Evolutionary conservation across 2,113 vertebrate species (phyloP).

Genomic region (Casuarius casuarius): DNA sequence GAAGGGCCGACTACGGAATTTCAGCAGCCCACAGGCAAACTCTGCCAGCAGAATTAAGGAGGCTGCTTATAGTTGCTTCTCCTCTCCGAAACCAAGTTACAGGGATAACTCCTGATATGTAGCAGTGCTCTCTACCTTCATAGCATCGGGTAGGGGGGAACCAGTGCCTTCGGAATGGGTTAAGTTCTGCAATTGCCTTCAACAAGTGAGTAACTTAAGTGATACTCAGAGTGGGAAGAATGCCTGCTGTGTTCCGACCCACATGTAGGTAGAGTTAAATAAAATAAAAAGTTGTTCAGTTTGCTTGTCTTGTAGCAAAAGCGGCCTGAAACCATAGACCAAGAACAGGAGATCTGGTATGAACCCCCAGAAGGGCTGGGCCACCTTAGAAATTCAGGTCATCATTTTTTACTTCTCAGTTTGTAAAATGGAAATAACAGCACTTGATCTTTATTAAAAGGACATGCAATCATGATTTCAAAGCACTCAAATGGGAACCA

Average conservation of each 20-base stretch:
- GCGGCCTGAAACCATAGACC: not conserved
- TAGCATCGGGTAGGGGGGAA: not conserved
- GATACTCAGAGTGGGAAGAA: not conserved
- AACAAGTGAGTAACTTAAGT: not conserved
- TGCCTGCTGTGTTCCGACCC: not conserved
- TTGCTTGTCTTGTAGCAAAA: not conserved
- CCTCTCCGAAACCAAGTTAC: accelerated
- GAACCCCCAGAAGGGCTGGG: not conserved
- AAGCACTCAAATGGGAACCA: not conserved
- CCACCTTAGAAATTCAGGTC: not conserved
- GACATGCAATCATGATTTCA: not conserved
- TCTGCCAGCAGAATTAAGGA: not conserved
- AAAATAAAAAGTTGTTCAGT: not conserved
- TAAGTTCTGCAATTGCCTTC: not conserved
- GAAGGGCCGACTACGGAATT: not conserved
- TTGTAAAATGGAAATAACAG: not conserved
- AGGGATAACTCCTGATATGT: accelerated
- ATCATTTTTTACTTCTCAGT: not conserved
- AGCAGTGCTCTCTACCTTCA: not conserved
- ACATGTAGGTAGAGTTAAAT: accelerated
- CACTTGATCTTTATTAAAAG: not conserved
- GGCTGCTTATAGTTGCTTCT: not conserved
- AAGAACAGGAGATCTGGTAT: not conserved
- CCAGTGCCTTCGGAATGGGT: not conserved
- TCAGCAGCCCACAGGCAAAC: not conserved